Conservation (phyloP, 2,888 invertebrate genomes). For the Seira ritae region DNA sequence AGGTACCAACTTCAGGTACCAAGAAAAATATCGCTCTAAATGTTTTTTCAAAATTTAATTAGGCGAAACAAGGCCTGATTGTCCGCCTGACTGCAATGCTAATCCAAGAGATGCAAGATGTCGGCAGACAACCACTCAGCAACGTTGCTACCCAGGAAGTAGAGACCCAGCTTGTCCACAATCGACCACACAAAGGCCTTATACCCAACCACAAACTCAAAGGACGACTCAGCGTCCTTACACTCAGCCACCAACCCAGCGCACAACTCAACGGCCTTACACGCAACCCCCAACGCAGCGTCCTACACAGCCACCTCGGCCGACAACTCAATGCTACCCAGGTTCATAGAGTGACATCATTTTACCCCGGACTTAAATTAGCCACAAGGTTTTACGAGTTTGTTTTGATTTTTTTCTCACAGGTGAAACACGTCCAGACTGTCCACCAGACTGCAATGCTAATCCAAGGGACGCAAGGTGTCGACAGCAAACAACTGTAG, state of each 20-base stretch:
- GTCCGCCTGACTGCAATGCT: conserved; percentile 27
- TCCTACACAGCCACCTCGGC: too few species aligned
- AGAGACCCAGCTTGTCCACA: conserved; percentile 8
- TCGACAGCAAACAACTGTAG: conserved; percentile 22
- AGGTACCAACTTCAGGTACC: not conserved
- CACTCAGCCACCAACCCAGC: too few species aligned
- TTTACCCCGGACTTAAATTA: too few species aligned
- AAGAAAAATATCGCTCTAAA: not conserved
- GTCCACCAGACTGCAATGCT: not conserved
- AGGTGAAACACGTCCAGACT: not conserved
- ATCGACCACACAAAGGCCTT: not conserved
- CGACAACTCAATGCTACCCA: too few species aligned
- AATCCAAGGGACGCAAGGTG: not conserved
- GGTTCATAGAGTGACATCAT: too few species aligned
- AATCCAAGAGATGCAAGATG: conserved; percentile 15
- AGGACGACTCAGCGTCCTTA: too few species aligned
- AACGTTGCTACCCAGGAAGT: conserved; percentile 32
- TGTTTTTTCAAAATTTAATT: not conserved
- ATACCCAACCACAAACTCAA: too few species aligned
- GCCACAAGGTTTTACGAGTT: not conserved
- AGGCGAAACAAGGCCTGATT: conserved; percentile 34
- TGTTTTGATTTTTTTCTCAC: too few species aligned
- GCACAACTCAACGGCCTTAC: too few species aligned
- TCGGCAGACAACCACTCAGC: not conserved
- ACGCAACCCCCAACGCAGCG: too few species aligned